Evolutionary conservation across 2,113 vertebrate species (phyloP), one percentile per base, ranked within the genome.

Genomic region (Mola mola): DNA sequence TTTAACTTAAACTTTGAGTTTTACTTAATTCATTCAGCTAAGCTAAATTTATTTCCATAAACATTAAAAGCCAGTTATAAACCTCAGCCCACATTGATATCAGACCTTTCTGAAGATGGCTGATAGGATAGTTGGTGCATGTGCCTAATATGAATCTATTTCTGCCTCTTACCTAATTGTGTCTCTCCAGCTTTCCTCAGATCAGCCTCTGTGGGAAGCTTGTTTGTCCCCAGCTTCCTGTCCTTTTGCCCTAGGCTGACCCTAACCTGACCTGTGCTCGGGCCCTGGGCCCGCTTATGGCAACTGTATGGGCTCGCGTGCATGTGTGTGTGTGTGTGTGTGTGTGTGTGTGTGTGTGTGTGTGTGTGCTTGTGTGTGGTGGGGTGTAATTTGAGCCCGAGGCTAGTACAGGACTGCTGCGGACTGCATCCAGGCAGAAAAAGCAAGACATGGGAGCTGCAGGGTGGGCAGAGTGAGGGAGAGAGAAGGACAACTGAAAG

Each of bases 351-450:
- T 72, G 43, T 60, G 66, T 59, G 50, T 16, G 24, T 69, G 72
- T 72, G 44, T 52, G 53, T 49, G 10, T 21, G 53, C 16, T 48
- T 52, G 55, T 68, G 64, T 40, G 59, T 63, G 33, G 65, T 69
- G 38, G 72, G 52, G 64, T 81, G 79, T 87, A 87, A 89, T 81
- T 51, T 72, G 70, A 79, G 87, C 84, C 78, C 21, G 7, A 31
- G 85, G 87, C 87, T 57, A 75, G 61, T 51, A 84, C 60, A 85
- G 71, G 73, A 78, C 75, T 67, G 47, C 69, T 79, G 75, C 76
- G 59, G 51, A 70, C 62, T 72, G 64, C 71, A 84, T 66, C 79
- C 84, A 86, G 78, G 84, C 85, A 82, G 88, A 88, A 88, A 84
- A 86, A 78, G 72, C 67, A 87, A 86, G 75, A 86, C 85, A 87